phyloP scores from a whole-genome alignment of 1,140 invertebrate genomes.

The Rhopalosiphum maidis region DNA sequence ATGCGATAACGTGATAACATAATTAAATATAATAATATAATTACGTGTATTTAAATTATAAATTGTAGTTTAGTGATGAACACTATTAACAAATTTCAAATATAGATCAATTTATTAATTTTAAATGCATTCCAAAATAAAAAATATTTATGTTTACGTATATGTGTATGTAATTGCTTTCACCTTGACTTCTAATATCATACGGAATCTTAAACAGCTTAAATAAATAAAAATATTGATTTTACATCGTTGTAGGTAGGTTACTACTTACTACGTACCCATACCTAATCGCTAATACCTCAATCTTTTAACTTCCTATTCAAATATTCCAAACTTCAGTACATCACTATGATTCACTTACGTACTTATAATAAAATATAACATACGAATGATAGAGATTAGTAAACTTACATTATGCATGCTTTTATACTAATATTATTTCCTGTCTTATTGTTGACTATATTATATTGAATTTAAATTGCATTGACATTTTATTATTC shows the following conservation, averaged over 20 bases:
- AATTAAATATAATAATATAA: background rate
- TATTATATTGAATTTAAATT: background rate
- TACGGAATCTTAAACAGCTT: background rate
- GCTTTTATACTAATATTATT: background rate
- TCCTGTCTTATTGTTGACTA: background rate
- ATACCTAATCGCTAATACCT: background rate
- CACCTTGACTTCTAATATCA: constrained; percentile 20
- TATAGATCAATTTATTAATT: too few species aligned
- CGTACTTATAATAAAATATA: too few species aligned
- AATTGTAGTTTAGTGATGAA: background rate
- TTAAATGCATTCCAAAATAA: background rate
- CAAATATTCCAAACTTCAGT: background rate
- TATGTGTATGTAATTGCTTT: background rate
- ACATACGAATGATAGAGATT: background rate
- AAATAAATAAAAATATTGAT: constrained; percentile 13
- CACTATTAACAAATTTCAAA: background rate
- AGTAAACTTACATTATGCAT: too few species aligned
- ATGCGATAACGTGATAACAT: background rate
- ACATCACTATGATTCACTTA: background rate
- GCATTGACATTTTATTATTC: background rate
- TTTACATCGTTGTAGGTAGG: background rate
- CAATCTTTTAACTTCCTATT: background rate
- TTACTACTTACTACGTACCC: background rate
- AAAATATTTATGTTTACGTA: background rate
- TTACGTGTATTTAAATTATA: background rate